Percentiles rank a stretch among this genome's conserved stretches.
Conservation (phyloP, 92 coral and sea anemone genomes). For the Actinostola sp. region DNA sequence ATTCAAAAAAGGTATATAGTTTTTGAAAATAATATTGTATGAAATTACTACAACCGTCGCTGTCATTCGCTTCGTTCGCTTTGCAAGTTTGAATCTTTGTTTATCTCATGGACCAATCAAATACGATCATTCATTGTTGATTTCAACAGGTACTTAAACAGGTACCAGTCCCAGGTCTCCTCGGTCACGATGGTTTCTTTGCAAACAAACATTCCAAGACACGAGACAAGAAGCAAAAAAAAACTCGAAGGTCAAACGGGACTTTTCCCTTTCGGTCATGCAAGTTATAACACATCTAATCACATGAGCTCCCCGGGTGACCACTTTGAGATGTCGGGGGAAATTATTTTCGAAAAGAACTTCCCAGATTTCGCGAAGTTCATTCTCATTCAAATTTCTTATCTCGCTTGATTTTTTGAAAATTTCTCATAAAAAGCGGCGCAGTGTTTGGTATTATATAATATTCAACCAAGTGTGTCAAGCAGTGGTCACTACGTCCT, state of each 20-base stretch:
- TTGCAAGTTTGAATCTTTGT: too few species aligned
- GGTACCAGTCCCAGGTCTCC: not conserved
- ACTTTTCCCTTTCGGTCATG: conserved; percentile 12
- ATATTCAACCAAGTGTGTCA: too few species aligned
- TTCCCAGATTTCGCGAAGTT: not conserved
- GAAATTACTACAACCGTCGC: too few species aligned
- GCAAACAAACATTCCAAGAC: not conserved
- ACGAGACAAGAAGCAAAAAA: not conserved
- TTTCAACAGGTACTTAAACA: not conserved
- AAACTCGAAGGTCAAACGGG: conserved; percentile 20
- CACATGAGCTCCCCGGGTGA: conserved; percentile 12
- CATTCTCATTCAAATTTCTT: too few species aligned
- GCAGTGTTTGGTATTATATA: not conserved
- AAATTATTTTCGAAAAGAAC: too few species aligned
- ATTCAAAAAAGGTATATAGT: too few species aligned
- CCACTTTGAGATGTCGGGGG: not conserved
- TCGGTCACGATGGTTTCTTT: not conserved
- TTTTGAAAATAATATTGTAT: too few species aligned
- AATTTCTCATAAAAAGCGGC: too few species aligned
- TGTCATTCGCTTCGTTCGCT: too few species aligned
- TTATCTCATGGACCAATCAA: too few species aligned
- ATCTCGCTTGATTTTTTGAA: too few species aligned
- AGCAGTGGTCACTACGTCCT: not conserved
- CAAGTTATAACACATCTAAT: conserved; percentile 3
- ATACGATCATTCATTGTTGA: too few species aligned